Base-by-base conservation (phyloP, 2,888 invertebrate species). In the Euspilapteryx auroguttella region DNA sequence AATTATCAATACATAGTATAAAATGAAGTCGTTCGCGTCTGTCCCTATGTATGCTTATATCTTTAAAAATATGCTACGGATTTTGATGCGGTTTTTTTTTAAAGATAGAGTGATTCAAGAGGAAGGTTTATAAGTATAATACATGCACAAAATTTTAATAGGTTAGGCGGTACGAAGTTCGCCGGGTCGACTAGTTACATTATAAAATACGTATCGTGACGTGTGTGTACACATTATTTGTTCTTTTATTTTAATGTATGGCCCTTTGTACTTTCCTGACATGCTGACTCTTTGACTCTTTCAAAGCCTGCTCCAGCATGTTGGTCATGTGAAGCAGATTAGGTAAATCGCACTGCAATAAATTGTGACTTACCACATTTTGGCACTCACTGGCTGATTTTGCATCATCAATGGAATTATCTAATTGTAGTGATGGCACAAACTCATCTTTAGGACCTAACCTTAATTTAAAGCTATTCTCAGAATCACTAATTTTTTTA, bases 251-350 rank as follows among this genome's bases (percentile, higher is more conserved):
- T 32, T 34, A 38, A n/a, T 55, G 75, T 34, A 79, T 45, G 29
- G 62, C 62, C 48, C 75, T 69, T 40, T 78, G 71, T 24, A 80
- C 68, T 52, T 75, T 77, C 5, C 78, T 62, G 6, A 79, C 64
- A 47, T 81, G 80, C 39, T 78, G 79, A 40, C 78, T 79, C 35
- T 73, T 77, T 2, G 79, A 76, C 50, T 81, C 81, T 35, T 76
- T 76, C 27, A 80, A 41, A 12, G 81, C 81, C 41, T 69, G 63
- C 31, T 81, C 80, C 28, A 81, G 45, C 40, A 68, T 71, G 42
- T 77, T 76, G 3, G 75, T 62, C 34, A 81, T 42, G 40, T 80
- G 62, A 14, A 78, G 32, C 38, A 81, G 53, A 48, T 80, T 81
- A n/a, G 71, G 73, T 32, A 80, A 49, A 41, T 81, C 79, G 42